Base-by-base conservation (phyloP, 2,113 vertebrate genomes). In the Apodemus sylvaticus region DNA sequence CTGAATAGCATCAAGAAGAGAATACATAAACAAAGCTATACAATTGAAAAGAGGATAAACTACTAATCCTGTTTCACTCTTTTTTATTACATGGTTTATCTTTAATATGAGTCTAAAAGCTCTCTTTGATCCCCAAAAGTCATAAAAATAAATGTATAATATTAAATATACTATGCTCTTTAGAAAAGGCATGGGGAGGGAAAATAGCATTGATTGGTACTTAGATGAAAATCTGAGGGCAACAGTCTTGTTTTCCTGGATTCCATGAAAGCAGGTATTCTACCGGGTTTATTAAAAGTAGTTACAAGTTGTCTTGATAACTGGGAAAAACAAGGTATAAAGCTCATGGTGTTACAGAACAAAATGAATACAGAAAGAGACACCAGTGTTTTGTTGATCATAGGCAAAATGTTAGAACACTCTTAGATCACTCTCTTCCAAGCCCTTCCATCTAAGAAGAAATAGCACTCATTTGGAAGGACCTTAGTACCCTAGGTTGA, bases 21-120 rank as follows among this genome's bases (percentile, higher is more conserved):
- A 95, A 53, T 92, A 94, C 53, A 12, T 85, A 45, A 95, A 89
- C 22, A 81, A 94, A 93, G 55, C 34, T 51, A 90, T 2, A 90
- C 34, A 10, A 92, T 93, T 94, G 81, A 48, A 90, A 58, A 16
- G 89, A 60, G 8, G 16, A 96, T 39, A 94, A 95, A 81, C 1
- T 71, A 70, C 14, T 86, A 55, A 48, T 79, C 10, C 48, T n/a
- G 66, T 70, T 74, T 79, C 34, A 51, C 29, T 78, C 74, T 73
- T 79, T 73, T 96, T 93, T 39, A 6, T 93, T 94, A 66, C 29
- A 9, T 20, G 3, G 70, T 45, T 89, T 78, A 79, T 29, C n/a
- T 96, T 90, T 95, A 90, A 78, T 90, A 95, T 93, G 36, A 94
- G 88, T 48, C 77, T 73, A 42, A n/a, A 53, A 96, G 73, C n/a